A percentile compares a stretch with the other conserved stretches of the same genome.
Evolutionary conservation across 2,113 vertebrate species (phyloP).

Genomic region (Melanocharis versteri): DNA sequence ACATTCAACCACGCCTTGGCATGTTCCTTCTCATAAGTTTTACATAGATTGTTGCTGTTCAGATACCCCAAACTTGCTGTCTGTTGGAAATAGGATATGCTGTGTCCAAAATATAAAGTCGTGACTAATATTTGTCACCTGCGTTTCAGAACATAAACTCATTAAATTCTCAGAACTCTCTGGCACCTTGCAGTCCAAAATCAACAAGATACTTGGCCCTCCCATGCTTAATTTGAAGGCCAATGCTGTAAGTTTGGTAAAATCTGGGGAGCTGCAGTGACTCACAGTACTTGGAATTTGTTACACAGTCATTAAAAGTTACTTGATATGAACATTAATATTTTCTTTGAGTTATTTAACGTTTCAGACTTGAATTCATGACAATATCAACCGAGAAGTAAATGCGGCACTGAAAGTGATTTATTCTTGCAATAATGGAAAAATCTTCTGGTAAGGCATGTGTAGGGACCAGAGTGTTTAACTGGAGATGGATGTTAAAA

Average conservation of each 20-base stretch:
- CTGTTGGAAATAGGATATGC: not conserved
- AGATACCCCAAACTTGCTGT: not conserved
- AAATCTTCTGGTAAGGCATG: not conserved
- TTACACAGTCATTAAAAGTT: conserved; percentile 23
- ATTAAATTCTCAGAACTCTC: not conserved
- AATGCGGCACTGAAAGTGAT: not conserved
- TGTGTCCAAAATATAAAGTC: not conserved
- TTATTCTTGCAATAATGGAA: not conserved
- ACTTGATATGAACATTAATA: conserved; percentile 13
- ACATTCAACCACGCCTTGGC: not conserved
- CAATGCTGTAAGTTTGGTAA: not conserved
- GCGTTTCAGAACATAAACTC: not conserved
- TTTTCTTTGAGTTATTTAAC: conserved; percentile 13
- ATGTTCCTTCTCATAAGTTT: not conserved
- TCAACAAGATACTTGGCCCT: not conserved
- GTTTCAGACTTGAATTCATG: not conserved
- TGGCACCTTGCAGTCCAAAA: not conserved
- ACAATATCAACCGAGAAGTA: not conserved
- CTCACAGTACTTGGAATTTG: conserved; percentile 14
- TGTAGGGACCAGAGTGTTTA: not conserved
- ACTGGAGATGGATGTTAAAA: not conserved
- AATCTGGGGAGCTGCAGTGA: not conserved
- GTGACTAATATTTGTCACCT: not conserved
- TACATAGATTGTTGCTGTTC: not conserved
- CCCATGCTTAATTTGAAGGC: not conserved